phyloP scores from a whole-genome alignment of 2,113 vertebrate genomes.

The Leptodactylus fuscus region DNA sequence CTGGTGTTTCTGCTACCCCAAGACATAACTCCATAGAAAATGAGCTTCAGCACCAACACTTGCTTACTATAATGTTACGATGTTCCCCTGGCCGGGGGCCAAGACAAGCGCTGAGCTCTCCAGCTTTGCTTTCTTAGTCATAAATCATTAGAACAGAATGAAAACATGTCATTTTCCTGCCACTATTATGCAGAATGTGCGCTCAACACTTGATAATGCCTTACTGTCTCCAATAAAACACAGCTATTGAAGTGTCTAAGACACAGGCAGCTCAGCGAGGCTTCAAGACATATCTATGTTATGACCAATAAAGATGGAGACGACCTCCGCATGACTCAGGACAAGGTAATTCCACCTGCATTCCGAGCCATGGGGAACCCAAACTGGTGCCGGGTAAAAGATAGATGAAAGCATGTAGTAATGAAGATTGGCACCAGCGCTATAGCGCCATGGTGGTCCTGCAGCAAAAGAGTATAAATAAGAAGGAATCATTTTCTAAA shows the following conservation, averaged over 20 bases:
- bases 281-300: conserved; percentile 24
- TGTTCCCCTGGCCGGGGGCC: conserved; percentile 35
- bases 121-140: conserved; percentile 56
- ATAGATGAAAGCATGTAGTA: background rate
- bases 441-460: background rate
- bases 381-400: background rate
- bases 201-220: conserved; percentile 40
- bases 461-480: background rate
- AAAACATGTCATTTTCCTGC: conserved; percentile 54
- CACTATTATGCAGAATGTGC: conserved; percentile 43
- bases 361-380: background rate
- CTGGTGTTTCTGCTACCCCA: conserved; percentile 3
- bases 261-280: conserved; percentile 22
- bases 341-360: conserved; percentile 38
- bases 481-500: background rate
- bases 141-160: conserved; percentile 59
- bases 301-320: conserved; percentile 11
- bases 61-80: conserved; percentile 56
- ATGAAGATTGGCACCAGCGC: background rate
- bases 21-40: conserved; percentile 33
- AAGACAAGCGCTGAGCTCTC: conserved; percentile 31
- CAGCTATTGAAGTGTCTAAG: conserved; percentile 38
- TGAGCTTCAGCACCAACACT: conserved; percentile 37
- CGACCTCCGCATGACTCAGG: background rate
- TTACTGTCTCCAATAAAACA: conserved; percentile 51